Percentiles rank a stretch among this genome's conserved stretches.
Conservation (phyloP, 2,888 invertebrate genomes). For the Drosophila anomelani region DNA sequence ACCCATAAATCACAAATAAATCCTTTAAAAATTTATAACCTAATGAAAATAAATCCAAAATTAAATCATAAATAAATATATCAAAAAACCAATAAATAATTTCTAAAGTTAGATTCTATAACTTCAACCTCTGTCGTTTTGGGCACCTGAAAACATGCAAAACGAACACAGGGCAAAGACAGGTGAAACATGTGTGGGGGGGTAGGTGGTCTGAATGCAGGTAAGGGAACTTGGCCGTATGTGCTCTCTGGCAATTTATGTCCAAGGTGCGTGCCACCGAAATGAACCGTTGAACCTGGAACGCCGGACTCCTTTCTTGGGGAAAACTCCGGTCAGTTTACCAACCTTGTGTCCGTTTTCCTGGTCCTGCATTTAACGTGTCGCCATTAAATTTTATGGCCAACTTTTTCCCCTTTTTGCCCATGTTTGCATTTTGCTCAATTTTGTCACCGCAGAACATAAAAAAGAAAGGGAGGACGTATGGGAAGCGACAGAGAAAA, state of each 20-base stretch:
- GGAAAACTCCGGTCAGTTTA: conserved; percentile 19
- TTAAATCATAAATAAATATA: background rate
- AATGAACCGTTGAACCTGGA: conserved; percentile 54
- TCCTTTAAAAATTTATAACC: too few relatives aligned
- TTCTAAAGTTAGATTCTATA: background rate
- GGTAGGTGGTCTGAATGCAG: conserved; percentile 7
- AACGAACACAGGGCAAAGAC: conserved; percentile 31
- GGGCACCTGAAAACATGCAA: conserved; percentile 24
- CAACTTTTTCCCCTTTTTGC: conserved; percentile 36
- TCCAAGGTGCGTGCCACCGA: conserved; percentile 76
- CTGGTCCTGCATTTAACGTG: conserved; percentile 57
- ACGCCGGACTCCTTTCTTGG: conserved; percentile 29
- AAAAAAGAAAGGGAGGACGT: conserved; percentile 24
- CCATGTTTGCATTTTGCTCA: conserved; percentile 54
- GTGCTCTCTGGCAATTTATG: conserved; percentile 65
- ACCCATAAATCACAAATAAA: too few relatives aligned
- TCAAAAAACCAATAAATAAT: background rate
- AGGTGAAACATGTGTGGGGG: conserved; percentile 15
- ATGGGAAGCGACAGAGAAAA: conserved; percentile 2
- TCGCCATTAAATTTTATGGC: conserved; percentile 79
- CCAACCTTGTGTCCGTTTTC: conserved; percentile 29
- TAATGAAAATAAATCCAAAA: too few relatives aligned
- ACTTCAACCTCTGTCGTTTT: background rate
- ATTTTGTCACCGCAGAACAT: conserved; percentile 53
- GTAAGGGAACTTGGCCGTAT: conserved; percentile 42